Conservation (phyloP, 1,140 invertebrate species). For the Papilio glaucus region DNA sequence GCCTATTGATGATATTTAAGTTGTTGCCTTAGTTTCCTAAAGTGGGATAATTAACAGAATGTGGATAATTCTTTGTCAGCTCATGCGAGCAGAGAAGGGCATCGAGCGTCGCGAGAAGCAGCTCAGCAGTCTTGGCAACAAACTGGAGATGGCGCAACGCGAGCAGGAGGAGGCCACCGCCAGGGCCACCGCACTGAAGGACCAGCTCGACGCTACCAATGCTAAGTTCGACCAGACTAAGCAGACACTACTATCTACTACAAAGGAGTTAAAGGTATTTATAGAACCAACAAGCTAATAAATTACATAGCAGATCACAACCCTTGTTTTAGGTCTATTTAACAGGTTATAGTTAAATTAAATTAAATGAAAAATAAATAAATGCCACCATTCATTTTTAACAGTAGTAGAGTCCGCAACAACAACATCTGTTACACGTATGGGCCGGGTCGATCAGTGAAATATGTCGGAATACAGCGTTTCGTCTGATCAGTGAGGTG, state of each 20-base stretch:
- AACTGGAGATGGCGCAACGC: conserved; percentile 55
- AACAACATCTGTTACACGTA: too few relatives aligned
- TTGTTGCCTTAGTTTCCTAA: too few relatives aligned
- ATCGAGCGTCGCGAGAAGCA: conserved; percentile 76
- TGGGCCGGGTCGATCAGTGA: too few relatives aligned
- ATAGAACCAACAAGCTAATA: conserved; percentile 20
- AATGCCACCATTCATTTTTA: too few relatives aligned
- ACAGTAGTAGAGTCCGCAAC: too few relatives aligned
- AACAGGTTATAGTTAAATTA: too few relatives aligned
- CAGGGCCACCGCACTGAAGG: conserved; percentile 65
- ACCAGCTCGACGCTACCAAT: conserved; percentile 61
- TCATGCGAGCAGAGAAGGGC: conserved; percentile 65
- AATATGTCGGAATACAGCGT: too few relatives aligned
- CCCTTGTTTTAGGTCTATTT: background rate
- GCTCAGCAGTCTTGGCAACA: conserved; percentile 58
- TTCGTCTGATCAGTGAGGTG: too few relatives aligned
- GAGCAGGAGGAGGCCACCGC: conserved; percentile 68
- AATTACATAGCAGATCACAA: too few relatives aligned
- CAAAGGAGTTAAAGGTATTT: conserved; percentile 70
- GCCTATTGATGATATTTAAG: too few relatives aligned
- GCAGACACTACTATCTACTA: conserved; percentile 53
- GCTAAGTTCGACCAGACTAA: conserved; percentile 64
- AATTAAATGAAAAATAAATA: too few relatives aligned
- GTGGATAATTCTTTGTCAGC: conserved; percentile 42
- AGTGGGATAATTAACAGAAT: background rate